Percentiles rank a stretch among this genome's conserved stretches.
These are phyloP conservation scores for Crematogaster levior DNA, from an alignment of 2,888 invertebrate species.

Conservation along the genomic window DNA sequence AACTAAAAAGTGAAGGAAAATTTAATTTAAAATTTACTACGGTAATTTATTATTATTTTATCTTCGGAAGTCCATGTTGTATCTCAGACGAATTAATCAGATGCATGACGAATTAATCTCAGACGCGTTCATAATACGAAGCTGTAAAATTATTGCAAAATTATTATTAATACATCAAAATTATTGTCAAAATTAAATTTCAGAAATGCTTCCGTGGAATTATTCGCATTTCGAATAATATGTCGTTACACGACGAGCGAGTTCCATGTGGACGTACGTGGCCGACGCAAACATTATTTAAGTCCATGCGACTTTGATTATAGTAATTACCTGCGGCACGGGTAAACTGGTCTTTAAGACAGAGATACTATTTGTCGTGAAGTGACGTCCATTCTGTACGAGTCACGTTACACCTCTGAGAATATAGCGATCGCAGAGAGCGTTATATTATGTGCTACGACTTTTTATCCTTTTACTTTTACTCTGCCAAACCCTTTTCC, in stretches of 20 bases:
- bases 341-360: constrained; percentile 80
- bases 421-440: constrained; percentile 60
- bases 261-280: constrained; percentile 32
- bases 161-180: not conserved
- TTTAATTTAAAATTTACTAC: not conserved
- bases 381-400: constrained; percentile 69
- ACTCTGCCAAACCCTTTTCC: not conserved
- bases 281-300: constrained; percentile 62
- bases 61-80: not conserved
- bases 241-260: constrained; percentile 8
- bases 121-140: not conserved
- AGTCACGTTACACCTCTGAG: constrained; percentile 73
- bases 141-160: not conserved
- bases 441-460: constrained; percentile 44
- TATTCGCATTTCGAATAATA: constrained; percentile 16
- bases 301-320: constrained; percentile 73
- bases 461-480: constrained; percentile 42
- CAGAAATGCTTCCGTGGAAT: not conserved
- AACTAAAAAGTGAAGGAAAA: not conserved
- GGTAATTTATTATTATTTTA: not conserved
- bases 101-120: too few relatives aligned
- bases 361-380: constrained; percentile 72
- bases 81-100: not conserved
- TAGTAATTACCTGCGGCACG: constrained; percentile 79
- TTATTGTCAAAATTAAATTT: not conserved